Base-by-base conservation (phyloP, 2,797 vertebrate species). In the Oceanodroma leucorhoa region DNA sequence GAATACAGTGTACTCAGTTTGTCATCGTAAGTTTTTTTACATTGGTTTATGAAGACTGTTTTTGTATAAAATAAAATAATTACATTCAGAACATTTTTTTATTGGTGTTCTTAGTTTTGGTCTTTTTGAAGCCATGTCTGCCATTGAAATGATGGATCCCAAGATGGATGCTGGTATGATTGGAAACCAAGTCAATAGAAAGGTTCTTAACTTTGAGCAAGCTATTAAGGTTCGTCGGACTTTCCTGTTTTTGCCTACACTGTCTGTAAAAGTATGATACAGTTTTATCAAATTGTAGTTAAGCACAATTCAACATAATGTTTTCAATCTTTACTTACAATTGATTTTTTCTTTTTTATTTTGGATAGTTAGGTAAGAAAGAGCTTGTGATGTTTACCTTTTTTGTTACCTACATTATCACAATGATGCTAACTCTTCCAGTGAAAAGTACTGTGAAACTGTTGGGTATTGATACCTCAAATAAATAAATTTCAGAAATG, bases 101-200 rank as follows among this genome's bases (percentile, higher is more conserved):
- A 21, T 95, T 76, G 78, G 41, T 95, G 10, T 95, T 97, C 83
- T 64, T 96, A 99, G 99, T 85, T 99, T 99, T 98, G 99, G 99
- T 78, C 98, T 99, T 85, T 99, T 99, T 97, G 99, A 99, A 98
- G 99, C 99, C 67, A 99, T 99, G 99, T 99, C 99, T 87, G 99
- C 99, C 86, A 99, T 99, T 96, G 99, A 99, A 98, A 99, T 99
- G 99, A 99, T 99, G 99, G 99, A 99, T 98, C 99, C 99, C 27
- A 99, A 99, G 96, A 99, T 99, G 99, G 99, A 99, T 91, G 99
- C 99, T 55, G 99, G 99, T 81, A 99, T 99, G 99, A 99, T 99
- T 91, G 99, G 99, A 95, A 99, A 99, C 96, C 99, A 99, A 96
- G 99, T 99, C 97, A 99, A 99, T 96, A 98, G 99, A 86, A 99